Percentiles rank a stretch among this genome's conserved stretches.
Evolutionary conservation across 2,888 invertebrate species (phyloP).

Genomic region (Rhynchonema sp.): DNA sequence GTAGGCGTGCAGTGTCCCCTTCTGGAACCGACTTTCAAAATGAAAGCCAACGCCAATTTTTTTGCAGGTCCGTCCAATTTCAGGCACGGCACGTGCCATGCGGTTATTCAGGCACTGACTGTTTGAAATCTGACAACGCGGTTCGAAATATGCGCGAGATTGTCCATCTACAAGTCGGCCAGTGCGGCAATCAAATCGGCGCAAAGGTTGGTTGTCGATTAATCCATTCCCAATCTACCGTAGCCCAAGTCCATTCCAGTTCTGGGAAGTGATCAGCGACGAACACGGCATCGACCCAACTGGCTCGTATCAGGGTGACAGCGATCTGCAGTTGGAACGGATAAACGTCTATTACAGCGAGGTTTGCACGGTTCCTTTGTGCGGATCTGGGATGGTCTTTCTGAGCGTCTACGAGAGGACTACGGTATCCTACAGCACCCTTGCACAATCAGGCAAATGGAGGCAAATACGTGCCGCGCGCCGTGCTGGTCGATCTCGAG

Average conservation of each 20-base stretch:
- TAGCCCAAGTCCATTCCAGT: too few relatives aligned
- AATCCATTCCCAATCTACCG: background rate
- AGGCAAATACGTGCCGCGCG: slow-evolving; percentile 80
- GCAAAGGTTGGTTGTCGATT: slow-evolving; percentile 47
- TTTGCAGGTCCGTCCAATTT: too few relatives aligned
- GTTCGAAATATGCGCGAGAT: slow-evolving; percentile 82
- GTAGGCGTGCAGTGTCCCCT: too few relatives aligned
- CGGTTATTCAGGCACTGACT: too few relatives aligned
- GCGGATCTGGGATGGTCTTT: too few relatives aligned
- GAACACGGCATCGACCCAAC: slow-evolving; percentile 83
- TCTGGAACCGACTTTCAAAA: too few relatives aligned
- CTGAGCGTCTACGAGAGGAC: too few relatives aligned
- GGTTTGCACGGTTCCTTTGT: too few relatives aligned
- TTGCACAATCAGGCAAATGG: slow-evolving; percentile 43
- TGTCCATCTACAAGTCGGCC: slow-evolving; percentile 77
- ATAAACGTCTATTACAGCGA: slow-evolving; percentile 79
- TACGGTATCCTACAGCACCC: too few relatives aligned
- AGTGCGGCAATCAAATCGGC: slow-evolving; percentile 86
- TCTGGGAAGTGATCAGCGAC: slow-evolving; percentile 18
- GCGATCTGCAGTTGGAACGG: slow-evolving; percentile 64
- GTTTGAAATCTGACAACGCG: too few relatives aligned
- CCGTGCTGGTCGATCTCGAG: slow-evolving; percentile 78
- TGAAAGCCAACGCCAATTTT: too few relatives aligned
- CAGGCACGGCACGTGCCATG: too few relatives aligned
- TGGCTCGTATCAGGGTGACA: slow-evolving; percentile 54